Conservation (phyloP, 1,140 invertebrate genomes). For the Ooceraea biroi region DNA sequence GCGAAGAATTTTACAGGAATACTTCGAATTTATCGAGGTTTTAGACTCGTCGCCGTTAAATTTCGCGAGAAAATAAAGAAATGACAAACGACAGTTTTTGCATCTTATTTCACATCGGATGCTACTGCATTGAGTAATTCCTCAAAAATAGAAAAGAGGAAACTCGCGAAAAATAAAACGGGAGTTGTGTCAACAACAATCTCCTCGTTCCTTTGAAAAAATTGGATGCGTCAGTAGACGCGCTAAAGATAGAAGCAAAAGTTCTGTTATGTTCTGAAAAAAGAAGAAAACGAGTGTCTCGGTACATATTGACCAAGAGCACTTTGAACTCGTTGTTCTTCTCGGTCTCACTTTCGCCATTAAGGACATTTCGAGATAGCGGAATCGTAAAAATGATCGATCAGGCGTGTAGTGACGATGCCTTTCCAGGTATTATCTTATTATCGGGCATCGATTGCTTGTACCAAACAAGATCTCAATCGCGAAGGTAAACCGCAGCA, state of each 20-base stretch:
- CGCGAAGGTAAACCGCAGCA: slow-evolving; percentile 15
- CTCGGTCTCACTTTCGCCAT: slow-evolving; percentile 14
- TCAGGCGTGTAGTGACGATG: background rate
- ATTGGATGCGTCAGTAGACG: background rate
- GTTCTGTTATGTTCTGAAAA: slow-evolving; percentile 1
- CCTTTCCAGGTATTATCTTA: slow-evolving; percentile 35
- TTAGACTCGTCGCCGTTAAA: slow-evolving; percentile 10
- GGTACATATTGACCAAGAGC: slow-evolving; percentile 30
- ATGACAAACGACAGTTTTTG: background rate
- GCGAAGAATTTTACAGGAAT: background rate
- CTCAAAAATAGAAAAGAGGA: background rate
- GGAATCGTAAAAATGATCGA: slow-evolving; percentile 34
- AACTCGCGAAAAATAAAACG: background rate
- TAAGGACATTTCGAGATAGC: slow-evolving; percentile 32
- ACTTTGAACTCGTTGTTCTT: slow-evolving; percentile 26
- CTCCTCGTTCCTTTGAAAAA: background rate
- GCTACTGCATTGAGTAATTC: background rate
- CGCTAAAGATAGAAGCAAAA: slow-evolving; percentile 7
- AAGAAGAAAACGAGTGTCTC: background rate
- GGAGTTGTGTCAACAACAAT: background rate
- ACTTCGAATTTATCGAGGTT: background rate
- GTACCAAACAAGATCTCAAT: slow-evolving; percentile 43
- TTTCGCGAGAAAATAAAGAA: background rate
- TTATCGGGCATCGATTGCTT: slow-evolving; percentile 53
- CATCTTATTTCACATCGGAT: background rate